Percentiles rank a stretch among this genome's conserved stretches.
These are phyloP conservation scores for Andrena dorsata DNA, from an alignment of 2,888 invertebrate species.

Conservation along the genomic window DNA sequence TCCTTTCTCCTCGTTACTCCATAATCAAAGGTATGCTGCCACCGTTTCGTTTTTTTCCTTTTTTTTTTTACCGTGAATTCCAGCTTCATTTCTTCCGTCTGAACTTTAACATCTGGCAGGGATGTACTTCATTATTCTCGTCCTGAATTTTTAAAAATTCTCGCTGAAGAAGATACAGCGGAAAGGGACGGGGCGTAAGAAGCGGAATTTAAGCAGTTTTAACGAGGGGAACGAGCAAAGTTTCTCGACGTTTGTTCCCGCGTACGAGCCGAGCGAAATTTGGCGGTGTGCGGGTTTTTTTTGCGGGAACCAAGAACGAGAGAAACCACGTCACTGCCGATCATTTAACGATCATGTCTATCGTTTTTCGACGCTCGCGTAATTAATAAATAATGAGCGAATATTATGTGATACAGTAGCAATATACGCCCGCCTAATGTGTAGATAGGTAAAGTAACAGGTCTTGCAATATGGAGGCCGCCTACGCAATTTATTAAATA, in stretches of 20 bases:
- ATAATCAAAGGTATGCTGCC: conserved; percentile 34
- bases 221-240: conserved; percentile 49
- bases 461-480: conserved; percentile 14
- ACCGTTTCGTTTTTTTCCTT: background rate
- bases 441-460: conserved; percentile 52
- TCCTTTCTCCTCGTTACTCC: conserved; percentile 47
- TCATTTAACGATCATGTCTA: conserved; percentile 55
- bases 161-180: conserved; percentile 23
- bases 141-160: conserved; percentile 40
- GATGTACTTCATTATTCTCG: conserved; percentile 40
- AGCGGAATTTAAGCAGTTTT: conserved; percentile 46
- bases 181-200: conserved; percentile 18
- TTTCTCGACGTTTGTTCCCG: conserved; percentile 49
- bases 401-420: conserved; percentile 77
- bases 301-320: background rate
- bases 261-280: conserved; percentile 35
- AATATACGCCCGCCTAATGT: conserved; percentile 70
- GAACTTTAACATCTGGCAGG: conserved; percentile 31
- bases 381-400: conserved; percentile 60
- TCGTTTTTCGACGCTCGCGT: conserved; percentile 38
- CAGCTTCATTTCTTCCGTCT: conserved; percentile 33
- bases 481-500: conserved; percentile 20
- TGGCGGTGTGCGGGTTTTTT: conserved; percentile 13
- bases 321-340: conserved; percentile 48
- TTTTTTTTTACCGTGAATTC: conserved; percentile 2